A percentile compares a stretch with the other conserved stretches of the same genome.
Conservation (phyloP, 2,888 invertebrate genomes). For the Sminthurides aquaticus region DNA sequence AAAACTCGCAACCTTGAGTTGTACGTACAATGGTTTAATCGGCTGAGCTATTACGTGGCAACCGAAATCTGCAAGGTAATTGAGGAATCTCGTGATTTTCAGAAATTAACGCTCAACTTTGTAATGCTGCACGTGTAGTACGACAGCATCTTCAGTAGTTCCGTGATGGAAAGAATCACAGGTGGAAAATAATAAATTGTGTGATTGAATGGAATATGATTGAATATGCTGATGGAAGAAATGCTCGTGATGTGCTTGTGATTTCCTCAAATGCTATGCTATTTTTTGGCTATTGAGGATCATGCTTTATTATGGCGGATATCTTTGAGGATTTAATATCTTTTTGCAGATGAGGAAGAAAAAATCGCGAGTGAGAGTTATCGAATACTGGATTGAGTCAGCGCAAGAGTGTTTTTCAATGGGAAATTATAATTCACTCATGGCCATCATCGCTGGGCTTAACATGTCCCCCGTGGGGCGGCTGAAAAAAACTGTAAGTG, state of each 20-base stretch:
- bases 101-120: background rate
- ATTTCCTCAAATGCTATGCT: too few species aligned
- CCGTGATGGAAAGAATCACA: too few species aligned
- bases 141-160: background rate
- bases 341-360: constrained; percentile 45
- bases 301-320: too few species aligned
- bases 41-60: constrained; percentile 88
- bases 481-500: constrained; percentile 52
- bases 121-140: background rate
- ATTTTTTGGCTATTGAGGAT: too few species aligned
- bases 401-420: constrained; percentile 54
- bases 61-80: constrained; percentile 89
- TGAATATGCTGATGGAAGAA: too few species aligned
- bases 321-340: too few species aligned
- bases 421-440: constrained; percentile 55
- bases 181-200: too few species aligned
- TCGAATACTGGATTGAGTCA: constrained; percentile 54
- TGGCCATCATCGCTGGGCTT: constrained; percentile 54
- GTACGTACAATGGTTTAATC: constrained; percentile 96
- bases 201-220: too few species aligned
- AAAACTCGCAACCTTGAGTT: constrained; percentile 89
- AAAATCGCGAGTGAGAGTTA: constrained; percentile 50
- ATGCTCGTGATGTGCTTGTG: too few species aligned
- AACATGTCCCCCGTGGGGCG: constrained; percentile 52
- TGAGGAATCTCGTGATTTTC: constrained; percentile 1